phyloP scores from a whole-genome alignment of 2,888 invertebrate species.

The Julus scanicus region DNA sequence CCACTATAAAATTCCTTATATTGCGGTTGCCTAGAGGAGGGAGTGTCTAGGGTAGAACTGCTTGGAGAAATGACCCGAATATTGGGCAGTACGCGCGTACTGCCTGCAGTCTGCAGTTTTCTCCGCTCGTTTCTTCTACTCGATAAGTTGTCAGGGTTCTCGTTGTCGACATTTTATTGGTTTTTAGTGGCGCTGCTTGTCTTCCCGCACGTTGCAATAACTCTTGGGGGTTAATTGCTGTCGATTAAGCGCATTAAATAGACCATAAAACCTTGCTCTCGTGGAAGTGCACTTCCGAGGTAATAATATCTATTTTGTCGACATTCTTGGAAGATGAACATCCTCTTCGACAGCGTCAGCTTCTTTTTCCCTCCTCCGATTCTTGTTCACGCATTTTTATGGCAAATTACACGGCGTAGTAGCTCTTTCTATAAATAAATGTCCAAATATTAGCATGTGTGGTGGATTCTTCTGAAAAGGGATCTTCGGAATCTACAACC shows the following conservation, averaged over 20 bases:
- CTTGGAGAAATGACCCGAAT: neutral
- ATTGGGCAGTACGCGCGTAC: neutral
- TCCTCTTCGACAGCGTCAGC: neutral
- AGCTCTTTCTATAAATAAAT: neutral
- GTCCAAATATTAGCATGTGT: neutral
- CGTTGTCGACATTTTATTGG: neutral
- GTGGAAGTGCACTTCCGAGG: neutral
- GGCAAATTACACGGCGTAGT: neutral
- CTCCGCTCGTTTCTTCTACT: neutral
- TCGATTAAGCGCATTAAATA: conserved; percentile 34
- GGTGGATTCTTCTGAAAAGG: too few species aligned
- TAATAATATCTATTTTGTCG: neutral
- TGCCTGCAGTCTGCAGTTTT: neutral
- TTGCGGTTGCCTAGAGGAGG: too few species aligned
- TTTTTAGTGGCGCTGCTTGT: neutral
- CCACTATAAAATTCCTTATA: too few species aligned
- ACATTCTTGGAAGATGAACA: neutral
- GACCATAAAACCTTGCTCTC: conserved; percentile 24
- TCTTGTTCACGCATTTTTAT: neutral
- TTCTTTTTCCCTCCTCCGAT: neutral
- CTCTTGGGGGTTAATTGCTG: conserved; percentile 39
- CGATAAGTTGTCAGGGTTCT: neutral
- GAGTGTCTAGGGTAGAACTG: too few species aligned
- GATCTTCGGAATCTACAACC: too few species aligned
- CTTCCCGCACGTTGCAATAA: neutral